phyloP scores from a whole-genome alignment of 1,140 invertebrate species.

The Belonocnema kinseyi region DNA sequence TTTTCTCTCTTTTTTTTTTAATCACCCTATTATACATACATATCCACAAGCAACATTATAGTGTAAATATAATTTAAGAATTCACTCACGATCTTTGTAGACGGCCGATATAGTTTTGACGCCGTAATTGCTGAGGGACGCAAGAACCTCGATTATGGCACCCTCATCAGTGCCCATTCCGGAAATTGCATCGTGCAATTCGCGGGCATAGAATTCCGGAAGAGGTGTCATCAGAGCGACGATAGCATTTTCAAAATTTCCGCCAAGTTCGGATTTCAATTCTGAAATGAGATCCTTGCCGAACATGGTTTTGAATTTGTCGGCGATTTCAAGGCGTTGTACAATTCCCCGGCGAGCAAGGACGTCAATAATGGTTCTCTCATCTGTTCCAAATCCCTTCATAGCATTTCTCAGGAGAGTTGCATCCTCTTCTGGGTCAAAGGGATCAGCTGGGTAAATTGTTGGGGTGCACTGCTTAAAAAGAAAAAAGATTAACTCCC shows the following conservation, averaged over 20 bases:
- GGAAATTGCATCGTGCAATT: slow-evolving; percentile 90
- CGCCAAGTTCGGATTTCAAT: slow-evolving; percentile 90
- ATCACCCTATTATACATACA: background rate
- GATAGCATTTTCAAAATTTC: slow-evolving; percentile 92
- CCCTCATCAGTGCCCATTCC: slow-evolving; percentile 92
- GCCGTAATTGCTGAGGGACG: slow-evolving; percentile 91
- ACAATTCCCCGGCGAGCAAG: slow-evolving; percentile 90
- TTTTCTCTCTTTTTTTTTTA: too few relatives aligned
- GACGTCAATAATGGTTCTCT: slow-evolving; percentile 93
- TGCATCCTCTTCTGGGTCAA: slow-evolving; percentile 92
- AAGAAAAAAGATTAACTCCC: background rate
- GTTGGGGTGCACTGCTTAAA: slow-evolving; percentile 86
- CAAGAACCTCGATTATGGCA: slow-evolving; percentile 92
- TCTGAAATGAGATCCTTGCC: slow-evolving; percentile 94
- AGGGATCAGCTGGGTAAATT: slow-evolving; percentile 88
- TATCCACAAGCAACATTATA: background rate
- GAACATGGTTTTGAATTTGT: slow-evolving; percentile 94
- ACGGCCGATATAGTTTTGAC: slow-evolving; percentile 88
- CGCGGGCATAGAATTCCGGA: slow-evolving; percentile 91
- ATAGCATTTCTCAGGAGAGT: slow-evolving; percentile 91
- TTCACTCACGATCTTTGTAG: slow-evolving; percentile 86
- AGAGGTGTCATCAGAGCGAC: slow-evolving; percentile 90
- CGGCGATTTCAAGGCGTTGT: slow-evolving; percentile 92
- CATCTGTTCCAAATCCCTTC: slow-evolving; percentile 95
- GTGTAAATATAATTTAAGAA: slow-evolving; percentile 8